A percentile compares a stretch with the other conserved stretches of the same genome.
Conservation (phyloP, 2,797 vertebrate species). For the Lepus townsendii region DNA sequence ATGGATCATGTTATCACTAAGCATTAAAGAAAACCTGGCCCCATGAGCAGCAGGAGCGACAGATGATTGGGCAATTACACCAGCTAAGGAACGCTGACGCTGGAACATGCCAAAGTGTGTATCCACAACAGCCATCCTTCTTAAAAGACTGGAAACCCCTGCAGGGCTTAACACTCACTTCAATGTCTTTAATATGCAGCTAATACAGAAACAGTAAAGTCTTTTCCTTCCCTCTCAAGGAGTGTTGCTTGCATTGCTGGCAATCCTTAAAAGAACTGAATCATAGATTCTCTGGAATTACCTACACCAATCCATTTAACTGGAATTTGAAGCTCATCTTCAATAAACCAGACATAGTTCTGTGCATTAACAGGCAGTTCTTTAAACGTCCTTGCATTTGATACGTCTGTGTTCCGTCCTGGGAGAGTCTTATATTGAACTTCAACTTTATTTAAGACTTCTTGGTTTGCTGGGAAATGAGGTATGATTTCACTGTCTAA, state of each 20-base stretch:
- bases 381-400: slow-evolving; percentile 93
- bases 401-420: slow-evolving; percentile 96
- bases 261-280: slow-evolving; percentile 95
- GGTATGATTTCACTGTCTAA: slow-evolving; percentile 95
- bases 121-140: slow-evolving; percentile 83
- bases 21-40: slow-evolving; percentile 85
- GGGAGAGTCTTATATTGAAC: slow-evolving; percentile 96
- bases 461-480: slow-evolving; percentile 99
- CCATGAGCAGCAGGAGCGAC: slow-evolving; percentile 83
- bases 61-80: slow-evolving; percentile 74
- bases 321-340: slow-evolving; percentile 95
- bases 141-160: slow-evolving; percentile 40
- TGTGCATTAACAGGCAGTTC: slow-evolving; percentile 97
- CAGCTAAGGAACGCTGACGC: slow-evolving; percentile 66
- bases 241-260: slow-evolving; percentile 86
- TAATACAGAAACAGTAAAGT: slow-evolving; percentile 86
- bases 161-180: not conserved
- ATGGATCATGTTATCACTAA: slow-evolving; percentile 79
- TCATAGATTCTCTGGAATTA: slow-evolving; percentile 98
- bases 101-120: slow-evolving; percentile 76
- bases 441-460: slow-evolving; percentile 96
- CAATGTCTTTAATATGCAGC: slow-evolving; percentile 81
- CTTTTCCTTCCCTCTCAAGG: slow-evolving; percentile 80
- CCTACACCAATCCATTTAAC: slow-evolving; percentile 99
- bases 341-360: slow-evolving; percentile 95